A percentile compares a stretch with the other conserved stretches of the same genome.
Conservation (phyloP, 1,140 invertebrate genomes). For the silkworm (Bombyx mori) region ASM3026992v2 NC_085133.1:6838501-6839000, state of each 20-base stretch:
- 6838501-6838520: too few relatives aligned
- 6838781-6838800: constrained; percentile 71
- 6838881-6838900: constrained; percentile 11
- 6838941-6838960: too few relatives aligned
- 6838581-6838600: too few relatives aligned
- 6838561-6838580: too few relatives aligned
- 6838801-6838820: constrained; percentile 67
- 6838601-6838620: too few relatives aligned
- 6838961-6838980: too few relatives aligned
- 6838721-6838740: constrained; percentile 63
- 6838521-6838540: too few relatives aligned
- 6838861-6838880: constrained; percentile 11
- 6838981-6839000: too few relatives aligned
- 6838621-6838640: too few relatives aligned
- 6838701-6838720: constrained; percentile 35
- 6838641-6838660: background rate
- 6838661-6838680: constrained; percentile 7
- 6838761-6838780: constrained; percentile 68
- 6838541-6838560: too few relatives aligned
- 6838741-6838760: constrained; percentile 59
- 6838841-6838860: constrained; percentile 13
- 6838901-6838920: background rate
- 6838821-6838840: constrained; percentile 54
- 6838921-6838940: too few relatives aligned
- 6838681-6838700: constrained; percentile 4